A percentile compares a stretch with the other conserved stretches of the same genome.
phyloP scores from a whole-genome alignment of 2,888 invertebrate genomes.

The Scaptomyza parva region DNA sequence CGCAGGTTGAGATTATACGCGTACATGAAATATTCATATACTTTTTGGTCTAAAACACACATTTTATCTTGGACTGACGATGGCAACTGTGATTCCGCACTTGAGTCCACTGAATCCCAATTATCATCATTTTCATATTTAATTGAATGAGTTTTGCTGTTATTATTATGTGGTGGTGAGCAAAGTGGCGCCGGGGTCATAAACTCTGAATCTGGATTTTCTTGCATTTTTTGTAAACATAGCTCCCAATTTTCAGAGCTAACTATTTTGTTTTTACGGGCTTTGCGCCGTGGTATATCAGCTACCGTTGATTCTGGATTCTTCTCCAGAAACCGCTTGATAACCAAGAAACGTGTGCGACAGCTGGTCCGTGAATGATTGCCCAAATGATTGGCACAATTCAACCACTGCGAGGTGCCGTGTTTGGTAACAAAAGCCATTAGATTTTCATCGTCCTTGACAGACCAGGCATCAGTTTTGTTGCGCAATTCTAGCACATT shows the following conservation, averaged over 20 bases:
- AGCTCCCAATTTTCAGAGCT: slow-evolving; percentile 81
- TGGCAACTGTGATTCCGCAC: neutral
- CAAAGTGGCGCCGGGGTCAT: neutral
- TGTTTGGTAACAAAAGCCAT: slow-evolving; percentile 86
- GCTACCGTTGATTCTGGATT: slow-evolving; percentile 84
- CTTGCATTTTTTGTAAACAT: slow-evolving; percentile 69
- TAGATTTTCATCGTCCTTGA: slow-evolving; percentile 87
- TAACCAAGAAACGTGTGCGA: slow-evolving; percentile 87
- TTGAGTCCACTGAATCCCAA: slow-evolving; percentile 61
- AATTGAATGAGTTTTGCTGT: neutral
- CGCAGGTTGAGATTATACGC: slow-evolving; percentile 74
- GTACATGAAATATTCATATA: slow-evolving; percentile 81
- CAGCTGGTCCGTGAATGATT: slow-evolving; percentile 87
- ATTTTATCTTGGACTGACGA: slow-evolving; percentile 18
- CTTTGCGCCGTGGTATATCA: slow-evolving; percentile 76
- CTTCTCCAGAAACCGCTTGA: slow-evolving; percentile 86
- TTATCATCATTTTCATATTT: slow-evolving; percentile 52
- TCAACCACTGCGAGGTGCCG: slow-evolving; percentile 86
- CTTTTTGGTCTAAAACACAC: slow-evolving; percentile 48
- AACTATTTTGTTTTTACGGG: slow-evolving; percentile 58
- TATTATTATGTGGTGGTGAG: neutral
- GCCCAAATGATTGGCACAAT: slow-evolving; percentile 86
- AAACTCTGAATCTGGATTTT: slow-evolving; percentile 37
- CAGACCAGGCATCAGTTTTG: slow-evolving; percentile 87
- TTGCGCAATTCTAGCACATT: slow-evolving; percentile 85